Percentiles rank a stretch among this genome's conserved stretches.
phyloP scores from a whole-genome alignment of 2,113 vertebrate species.

The Apus apus region DNA sequence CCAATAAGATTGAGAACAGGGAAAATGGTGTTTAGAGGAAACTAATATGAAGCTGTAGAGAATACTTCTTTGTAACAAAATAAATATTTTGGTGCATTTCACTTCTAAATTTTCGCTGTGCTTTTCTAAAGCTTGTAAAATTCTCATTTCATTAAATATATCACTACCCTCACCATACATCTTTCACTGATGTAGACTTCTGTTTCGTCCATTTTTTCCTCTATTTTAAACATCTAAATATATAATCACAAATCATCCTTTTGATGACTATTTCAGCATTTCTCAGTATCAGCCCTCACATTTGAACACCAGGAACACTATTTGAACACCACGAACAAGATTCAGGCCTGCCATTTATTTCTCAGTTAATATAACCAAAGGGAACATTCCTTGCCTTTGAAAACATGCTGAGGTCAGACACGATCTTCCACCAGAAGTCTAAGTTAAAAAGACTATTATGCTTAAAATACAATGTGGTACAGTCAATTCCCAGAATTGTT shows the following conservation, averaged over 20 bases:
- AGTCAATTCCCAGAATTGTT: neutral
- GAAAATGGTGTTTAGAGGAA: neutral
- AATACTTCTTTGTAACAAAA: neutral
- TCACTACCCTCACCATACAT: neutral
- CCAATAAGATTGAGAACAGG: neutral
- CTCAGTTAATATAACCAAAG: neutral
- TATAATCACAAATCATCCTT: neutral
- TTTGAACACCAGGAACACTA: neutral
- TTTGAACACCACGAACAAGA: neutral
- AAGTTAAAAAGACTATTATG: neutral
- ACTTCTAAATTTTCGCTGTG: neutral
- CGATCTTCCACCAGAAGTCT: neutral
- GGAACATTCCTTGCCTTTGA: neutral
- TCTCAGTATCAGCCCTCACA: neutral
- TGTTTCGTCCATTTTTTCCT: neutral
- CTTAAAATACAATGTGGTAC: neutral
- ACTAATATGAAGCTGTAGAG: neutral
- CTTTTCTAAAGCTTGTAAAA: neutral
- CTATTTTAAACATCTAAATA: neutral
- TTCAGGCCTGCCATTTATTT: neutral
- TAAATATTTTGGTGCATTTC: neutral
- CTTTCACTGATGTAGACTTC: neutral
- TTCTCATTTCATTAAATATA: neutral
- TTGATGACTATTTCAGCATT: neutral
- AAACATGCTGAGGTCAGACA: neutral